Conservation (phyloP, 2,888 invertebrate species). For the Philereme vetulata region DNA sequence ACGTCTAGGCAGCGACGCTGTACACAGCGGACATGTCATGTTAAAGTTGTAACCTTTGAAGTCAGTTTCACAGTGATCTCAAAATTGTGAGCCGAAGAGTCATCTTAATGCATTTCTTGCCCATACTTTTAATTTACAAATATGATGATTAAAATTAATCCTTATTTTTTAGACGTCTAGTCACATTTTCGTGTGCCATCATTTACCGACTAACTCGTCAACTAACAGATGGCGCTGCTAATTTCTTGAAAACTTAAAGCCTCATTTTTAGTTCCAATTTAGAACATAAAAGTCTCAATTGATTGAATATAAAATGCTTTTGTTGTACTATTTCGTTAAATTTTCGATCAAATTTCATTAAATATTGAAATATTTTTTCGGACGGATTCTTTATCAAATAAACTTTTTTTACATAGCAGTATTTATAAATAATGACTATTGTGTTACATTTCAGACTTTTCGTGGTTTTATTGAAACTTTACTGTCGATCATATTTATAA, state of each 20-base stretch:
- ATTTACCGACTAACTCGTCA: conserved; percentile 14
- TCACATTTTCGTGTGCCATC: conserved; percentile 64
- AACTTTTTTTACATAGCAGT: too few relatives aligned
- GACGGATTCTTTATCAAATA: too few relatives aligned
- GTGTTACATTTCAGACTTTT: too few relatives aligned
- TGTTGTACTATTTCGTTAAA: too few relatives aligned
- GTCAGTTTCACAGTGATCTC: conserved; percentile 75
- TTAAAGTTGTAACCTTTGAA: conserved; percentile 39
- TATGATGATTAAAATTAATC: conserved; percentile 31
- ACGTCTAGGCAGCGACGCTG: conserved; percentile 3
- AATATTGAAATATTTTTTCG: too few relatives aligned
- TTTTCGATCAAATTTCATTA: too few relatives aligned
- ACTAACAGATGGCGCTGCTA: conserved; percentile 32
- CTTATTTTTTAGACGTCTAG: conserved; percentile 45
- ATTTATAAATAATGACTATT: too few relatives aligned
- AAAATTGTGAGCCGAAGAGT: conserved; percentile 74
- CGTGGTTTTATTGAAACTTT: too few relatives aligned
- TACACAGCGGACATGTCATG: conserved; percentile 19
- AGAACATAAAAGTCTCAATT: not conserved
- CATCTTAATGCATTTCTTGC: conserved; percentile 67
- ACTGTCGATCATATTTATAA: too few relatives aligned
- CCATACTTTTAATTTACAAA: conserved; percentile 54
- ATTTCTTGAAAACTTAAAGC: not conserved
- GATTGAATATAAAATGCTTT: not conserved
- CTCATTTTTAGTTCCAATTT: not conserved